Conservation (phyloP, 2,797 vertebrate genomes). For the Danio aesculapii region DNA sequence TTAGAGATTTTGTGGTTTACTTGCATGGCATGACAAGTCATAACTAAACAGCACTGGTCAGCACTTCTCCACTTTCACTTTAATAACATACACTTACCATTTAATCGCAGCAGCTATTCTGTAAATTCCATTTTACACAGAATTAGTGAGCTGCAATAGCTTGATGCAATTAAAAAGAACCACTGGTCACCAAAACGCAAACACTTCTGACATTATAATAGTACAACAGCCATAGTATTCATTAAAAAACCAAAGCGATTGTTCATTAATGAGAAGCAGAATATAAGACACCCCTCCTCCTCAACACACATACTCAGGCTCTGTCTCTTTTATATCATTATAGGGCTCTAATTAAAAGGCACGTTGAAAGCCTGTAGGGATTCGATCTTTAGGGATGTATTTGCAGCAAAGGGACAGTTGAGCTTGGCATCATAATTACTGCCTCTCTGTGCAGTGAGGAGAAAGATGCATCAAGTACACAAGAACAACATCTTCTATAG, state of each 20-base stretch:
- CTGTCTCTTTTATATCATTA: constrained; percentile 52
- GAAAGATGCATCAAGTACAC: constrained; percentile 16
- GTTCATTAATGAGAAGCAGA: constrained; percentile 33
- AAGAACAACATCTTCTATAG: constrained; percentile 18
- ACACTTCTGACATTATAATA: not conserved
- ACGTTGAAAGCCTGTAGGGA: constrained; percentile 53
- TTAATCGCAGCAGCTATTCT: not conserved
- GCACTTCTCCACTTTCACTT: not conserved
- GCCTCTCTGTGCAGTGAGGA: constrained; percentile 44
- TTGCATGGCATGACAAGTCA: not conserved
- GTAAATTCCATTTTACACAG: not conserved
- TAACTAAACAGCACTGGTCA: not conserved
- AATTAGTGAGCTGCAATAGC: not conserved
- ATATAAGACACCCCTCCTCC: constrained; percentile 27
- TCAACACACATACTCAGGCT: constrained; percentile 13
- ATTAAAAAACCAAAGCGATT: constrained; percentile 23
- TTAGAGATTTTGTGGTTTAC: not conserved
- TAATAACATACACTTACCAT: not conserved
- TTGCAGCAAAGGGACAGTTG: constrained; percentile 45
- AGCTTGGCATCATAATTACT: constrained; percentile 53
- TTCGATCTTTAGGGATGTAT: constrained; percentile 49
- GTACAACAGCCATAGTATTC: constrained; percentile 15
- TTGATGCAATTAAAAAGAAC: not conserved
- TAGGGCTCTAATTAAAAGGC: constrained; percentile 59
- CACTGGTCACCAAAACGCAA: not conserved